A percentile compares a stretch with the other conserved stretches of the same genome.
Conservation (phyloP, 1,140 invertebrate species). For the Drosophila nigrodunni region DNA sequence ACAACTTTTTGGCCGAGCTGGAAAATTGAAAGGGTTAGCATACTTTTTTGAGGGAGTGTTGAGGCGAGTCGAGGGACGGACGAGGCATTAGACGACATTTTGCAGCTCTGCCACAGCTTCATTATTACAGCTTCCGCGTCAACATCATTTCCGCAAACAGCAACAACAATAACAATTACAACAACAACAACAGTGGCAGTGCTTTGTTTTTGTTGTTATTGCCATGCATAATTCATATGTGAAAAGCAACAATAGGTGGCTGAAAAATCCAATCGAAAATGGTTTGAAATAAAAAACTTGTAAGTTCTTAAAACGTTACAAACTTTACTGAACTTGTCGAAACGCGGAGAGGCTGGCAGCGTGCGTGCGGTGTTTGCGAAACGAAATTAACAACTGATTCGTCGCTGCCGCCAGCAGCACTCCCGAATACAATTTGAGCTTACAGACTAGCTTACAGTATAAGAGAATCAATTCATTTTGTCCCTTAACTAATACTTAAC, state of each 20-base stretch:
- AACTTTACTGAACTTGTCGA: too few species aligned
- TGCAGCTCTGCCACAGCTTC: slow-evolving; percentile 64
- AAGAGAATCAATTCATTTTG: too few species aligned
- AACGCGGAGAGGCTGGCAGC: too few species aligned
- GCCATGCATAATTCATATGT: slow-evolving; percentile 84
- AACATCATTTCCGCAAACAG: slow-evolving; percentile 77
- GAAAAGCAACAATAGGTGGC: slow-evolving; percentile 83
- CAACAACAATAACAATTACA: slow-evolving; percentile 31
- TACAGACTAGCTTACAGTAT: too few species aligned
- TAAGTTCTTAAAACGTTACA: too few species aligned
- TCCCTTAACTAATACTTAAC: too few species aligned
- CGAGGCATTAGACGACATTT: slow-evolving; percentile 62
- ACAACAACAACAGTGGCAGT: slow-evolving; percentile 17
- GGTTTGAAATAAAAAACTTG: too few species aligned
- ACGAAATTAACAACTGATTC: too few species aligned
- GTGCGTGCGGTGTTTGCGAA: too few species aligned
- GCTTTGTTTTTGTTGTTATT: slow-evolving; percentile 58
- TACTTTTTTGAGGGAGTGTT: slow-evolving; percentile 50
- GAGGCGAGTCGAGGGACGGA: background rate
- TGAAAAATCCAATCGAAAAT: too few species aligned
- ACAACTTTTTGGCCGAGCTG: slow-evolving; percentile 65
- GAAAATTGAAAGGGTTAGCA: slow-evolving; percentile 79
- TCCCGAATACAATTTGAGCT: too few species aligned
- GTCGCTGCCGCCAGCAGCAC: too few species aligned
- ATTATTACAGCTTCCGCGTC: slow-evolving; percentile 84